Conservation (phyloP, 1,140 invertebrate genomes). For the Leptopilina clavipes region DNA sequence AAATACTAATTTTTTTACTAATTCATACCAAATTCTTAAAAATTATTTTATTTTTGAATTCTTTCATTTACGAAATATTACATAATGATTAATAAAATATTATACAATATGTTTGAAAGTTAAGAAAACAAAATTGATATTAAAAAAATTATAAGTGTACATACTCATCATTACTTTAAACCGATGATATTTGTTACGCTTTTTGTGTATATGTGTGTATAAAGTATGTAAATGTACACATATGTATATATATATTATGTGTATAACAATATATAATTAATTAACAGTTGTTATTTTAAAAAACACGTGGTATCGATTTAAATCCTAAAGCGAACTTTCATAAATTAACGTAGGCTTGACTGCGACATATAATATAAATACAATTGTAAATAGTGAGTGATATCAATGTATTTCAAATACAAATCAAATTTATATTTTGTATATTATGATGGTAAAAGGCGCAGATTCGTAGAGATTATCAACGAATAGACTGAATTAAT, state of each 20-base stretch:
- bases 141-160: not conserved
- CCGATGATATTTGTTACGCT: not conserved
- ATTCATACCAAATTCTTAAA: too few relatives aligned
- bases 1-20: too few relatives aligned
- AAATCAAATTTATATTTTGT: conserved; percentile 8
- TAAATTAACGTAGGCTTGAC: not conserved
- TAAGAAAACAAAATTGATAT: too few relatives aligned
- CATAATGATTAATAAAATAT: too few relatives aligned
- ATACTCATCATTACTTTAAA: not conserved
- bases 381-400: conserved; percentile 2
- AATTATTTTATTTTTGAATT: too few relatives aligned
- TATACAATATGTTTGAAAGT: too few relatives aligned
- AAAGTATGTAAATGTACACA: not conserved
- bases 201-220: not conserved
- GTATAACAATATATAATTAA: conserved; percentile 8
- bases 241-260: conserved; percentile 31
- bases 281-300: not conserved
- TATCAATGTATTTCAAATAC: not conserved
- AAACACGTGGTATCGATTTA: not conserved
- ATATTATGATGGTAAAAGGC: not conserved
- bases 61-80: too few relatives aligned
- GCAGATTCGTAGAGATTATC: not conserved
- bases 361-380: conserved; percentile 1
- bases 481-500: not conserved
- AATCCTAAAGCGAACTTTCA: not conserved